These are phyloP conservation scores for Diaphora mendica DNA, from an alignment of 2,888 invertebrate species.

Conservation along the genomic window DNA sequence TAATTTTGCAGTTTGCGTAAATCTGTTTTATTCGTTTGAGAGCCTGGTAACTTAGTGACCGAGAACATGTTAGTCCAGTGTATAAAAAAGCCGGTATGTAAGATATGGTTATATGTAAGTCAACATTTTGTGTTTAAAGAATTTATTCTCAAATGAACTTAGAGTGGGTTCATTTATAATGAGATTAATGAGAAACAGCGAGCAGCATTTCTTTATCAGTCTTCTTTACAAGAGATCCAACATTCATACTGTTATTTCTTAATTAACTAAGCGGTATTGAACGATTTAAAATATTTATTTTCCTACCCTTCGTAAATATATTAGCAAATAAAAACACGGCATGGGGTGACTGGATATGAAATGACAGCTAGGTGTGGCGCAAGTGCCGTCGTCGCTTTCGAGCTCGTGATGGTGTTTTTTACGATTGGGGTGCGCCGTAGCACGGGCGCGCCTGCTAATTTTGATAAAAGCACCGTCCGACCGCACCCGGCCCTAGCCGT, in stretches of 20 bases:
- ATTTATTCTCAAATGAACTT: too few species aligned
- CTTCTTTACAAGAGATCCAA: conserved; percentile 41
- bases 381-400: conserved; percentile 72
- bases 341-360: conserved; percentile 71
- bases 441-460: conserved; percentile 83
- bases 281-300: conserved; percentile 26
- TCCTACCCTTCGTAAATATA: conserved; percentile 35
- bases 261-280: conserved; percentile 52
- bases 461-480: conserved; percentile 84
- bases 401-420: conserved; percentile 80
- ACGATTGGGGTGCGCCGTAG: conserved; percentile 80
- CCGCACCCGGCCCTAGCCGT: conserved; percentile 73
- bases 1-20: conserved; percentile 35
- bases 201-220: conserved; percentile 24
- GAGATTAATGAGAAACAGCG: too few species aligned
- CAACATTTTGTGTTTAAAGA: conserved; percentile 23
- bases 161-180: too few species aligned
- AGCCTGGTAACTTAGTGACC: conserved; percentile 38
- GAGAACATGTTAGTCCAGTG: conserved; percentile 46
- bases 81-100: conserved; percentile 51
- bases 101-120: conserved; percentile 51
- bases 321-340: conserved; percentile 38
- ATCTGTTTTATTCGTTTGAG: conserved; percentile 44
- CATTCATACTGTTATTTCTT: conserved; percentile 42
- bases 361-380: conserved; percentile 79